phyloP scores from a whole-genome alignment of 1,140 invertebrate species.

The Sitophilus oryzae region DNA sequence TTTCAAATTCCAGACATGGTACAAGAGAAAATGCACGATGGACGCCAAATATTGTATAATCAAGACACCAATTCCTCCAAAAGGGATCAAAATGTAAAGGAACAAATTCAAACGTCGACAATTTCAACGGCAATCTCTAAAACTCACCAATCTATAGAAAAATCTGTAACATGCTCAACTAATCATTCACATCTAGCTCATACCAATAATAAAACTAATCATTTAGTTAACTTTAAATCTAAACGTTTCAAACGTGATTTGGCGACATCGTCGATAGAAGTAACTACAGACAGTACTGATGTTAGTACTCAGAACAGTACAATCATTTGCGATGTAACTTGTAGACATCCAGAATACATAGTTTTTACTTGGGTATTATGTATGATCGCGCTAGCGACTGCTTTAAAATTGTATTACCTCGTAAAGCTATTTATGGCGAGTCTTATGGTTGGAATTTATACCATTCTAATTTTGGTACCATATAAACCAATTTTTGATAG shows the following conservation, averaged over 20 bases:
- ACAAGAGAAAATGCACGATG: too few species aligned
- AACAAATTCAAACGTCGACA: too few species aligned
- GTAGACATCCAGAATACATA: constrained; percentile 72
- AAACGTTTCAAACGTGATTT: background rate
- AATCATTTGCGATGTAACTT: background rate
- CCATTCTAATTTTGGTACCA: constrained; percentile 58
- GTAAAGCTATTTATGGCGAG: constrained; percentile 79
- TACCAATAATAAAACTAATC: background rate
- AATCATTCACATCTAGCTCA: background rate
- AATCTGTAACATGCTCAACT: too few species aligned
- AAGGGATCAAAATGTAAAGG: too few species aligned
- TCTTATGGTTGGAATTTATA: constrained; percentile 67
- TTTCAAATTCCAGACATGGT: too few species aligned
- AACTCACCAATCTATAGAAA: too few species aligned
- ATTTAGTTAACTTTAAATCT: background rate
- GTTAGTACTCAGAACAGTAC: background rate
- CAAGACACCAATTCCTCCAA: too few species aligned
- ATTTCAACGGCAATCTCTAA: too few species aligned
- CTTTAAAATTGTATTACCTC: constrained; percentile 87
- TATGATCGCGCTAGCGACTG: constrained; percentile 81
- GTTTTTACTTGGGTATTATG: constrained; percentile 93
- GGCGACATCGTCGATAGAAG: background rate
- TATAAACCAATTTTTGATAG: constrained; percentile 33
- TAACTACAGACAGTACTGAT: background rate
- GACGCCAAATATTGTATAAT: too few species aligned